These are phyloP conservation scores for Platycheirus albimanus DNA, from an alignment of 2,888 invertebrate species.

Conservation along the genomic window DNA sequence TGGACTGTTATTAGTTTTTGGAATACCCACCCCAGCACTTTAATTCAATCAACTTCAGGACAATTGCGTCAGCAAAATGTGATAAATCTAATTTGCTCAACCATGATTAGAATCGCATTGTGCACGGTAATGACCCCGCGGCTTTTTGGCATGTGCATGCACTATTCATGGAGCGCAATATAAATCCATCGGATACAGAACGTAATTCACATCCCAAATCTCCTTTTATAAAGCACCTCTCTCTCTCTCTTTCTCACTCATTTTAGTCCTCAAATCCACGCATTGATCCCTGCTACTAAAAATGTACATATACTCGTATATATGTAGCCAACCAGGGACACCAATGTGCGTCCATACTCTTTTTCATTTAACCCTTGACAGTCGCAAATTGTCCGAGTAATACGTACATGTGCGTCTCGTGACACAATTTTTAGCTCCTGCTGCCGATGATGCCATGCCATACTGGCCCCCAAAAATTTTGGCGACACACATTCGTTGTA, in stretches of 20 bases:
- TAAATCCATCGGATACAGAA: constrained; percentile 31
- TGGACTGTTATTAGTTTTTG: constrained; percentile 50
- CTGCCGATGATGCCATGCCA: too few relatives aligned
- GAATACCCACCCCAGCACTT: constrained; percentile 14
- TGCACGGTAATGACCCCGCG: constrained; percentile 64
- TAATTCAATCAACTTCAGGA: constrained; percentile 65
- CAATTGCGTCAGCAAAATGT: constrained; percentile 67
- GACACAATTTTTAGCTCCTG: constrained; percentile 39
- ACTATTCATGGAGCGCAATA: constrained; percentile 27
- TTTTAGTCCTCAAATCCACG: too few relatives aligned
- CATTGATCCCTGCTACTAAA: constrained; percentile 27
- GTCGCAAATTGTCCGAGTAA: constrained; percentile 57
- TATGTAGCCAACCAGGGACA: not conserved
- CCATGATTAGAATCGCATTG: constrained; percentile 70
- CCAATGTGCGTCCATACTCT: not conserved
- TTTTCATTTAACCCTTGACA: constrained; percentile 41
- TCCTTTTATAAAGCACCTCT: constrained; percentile 11
- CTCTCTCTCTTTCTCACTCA: too few relatives aligned
- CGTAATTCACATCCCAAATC: constrained; percentile 56
- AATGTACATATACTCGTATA: not conserved
- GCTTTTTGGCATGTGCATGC: constrained; percentile 45
- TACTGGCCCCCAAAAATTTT: not conserved
- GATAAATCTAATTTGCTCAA: constrained; percentile 68
- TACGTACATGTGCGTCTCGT: constrained; percentile 36
- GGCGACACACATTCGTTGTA: constrained; percentile 26